Conservation (phyloP, 2,797 vertebrate species). For the Melanotaenia maccullochi region DNA sequence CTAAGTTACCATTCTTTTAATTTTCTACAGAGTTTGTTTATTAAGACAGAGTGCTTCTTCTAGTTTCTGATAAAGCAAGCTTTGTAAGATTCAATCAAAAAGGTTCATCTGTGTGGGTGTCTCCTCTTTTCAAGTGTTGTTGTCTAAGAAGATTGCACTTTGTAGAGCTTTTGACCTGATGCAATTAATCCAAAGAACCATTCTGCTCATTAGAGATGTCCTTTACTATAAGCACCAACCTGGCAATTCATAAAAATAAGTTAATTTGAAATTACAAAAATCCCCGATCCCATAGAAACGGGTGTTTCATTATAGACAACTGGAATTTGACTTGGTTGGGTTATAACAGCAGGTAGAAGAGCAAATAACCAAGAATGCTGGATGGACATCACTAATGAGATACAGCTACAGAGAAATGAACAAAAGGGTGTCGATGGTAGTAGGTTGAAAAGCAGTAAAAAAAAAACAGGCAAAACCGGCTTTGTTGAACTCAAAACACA, state of each 20-base stretch:
- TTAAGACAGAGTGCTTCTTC: background rate
- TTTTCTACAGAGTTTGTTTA: constrained; percentile 22
- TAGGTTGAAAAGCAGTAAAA: constrained; percentile 24
- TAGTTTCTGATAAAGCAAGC: constrained; percentile 15
- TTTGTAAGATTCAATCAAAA: constrained; percentile 14
- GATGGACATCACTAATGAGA: constrained; percentile 54
- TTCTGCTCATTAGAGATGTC: constrained; percentile 2
- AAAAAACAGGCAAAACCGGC: constrained; percentile 19
- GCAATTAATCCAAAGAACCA: constrained; percentile 8
- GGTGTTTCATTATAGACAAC: constrained; percentile 22
- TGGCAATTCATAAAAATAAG: background rate
- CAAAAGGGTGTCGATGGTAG: constrained; percentile 50
- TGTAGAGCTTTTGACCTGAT: constrained; percentile 14
- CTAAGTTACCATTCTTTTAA: background rate
- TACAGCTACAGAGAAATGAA: constrained; percentile 14
- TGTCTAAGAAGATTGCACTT: constrained; percentile 22
- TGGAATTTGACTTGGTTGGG: constrained; percentile 12
- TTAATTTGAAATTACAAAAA: background rate
- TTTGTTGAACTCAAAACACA: constrained; percentile 37
- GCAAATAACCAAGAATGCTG: constrained; percentile 29
- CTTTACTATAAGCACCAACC: background rate
- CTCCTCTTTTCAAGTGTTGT: constrained; percentile 15
- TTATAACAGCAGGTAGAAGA: constrained; percentile 24
- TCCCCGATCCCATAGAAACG: background rate
- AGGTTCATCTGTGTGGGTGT: constrained; percentile 22